Percentiles rank a stretch among this genome's conserved stretches.
phyloP scores from a whole-genome alignment of 2,888 invertebrate species.

The Cactoblastis cactorum region DNA sequence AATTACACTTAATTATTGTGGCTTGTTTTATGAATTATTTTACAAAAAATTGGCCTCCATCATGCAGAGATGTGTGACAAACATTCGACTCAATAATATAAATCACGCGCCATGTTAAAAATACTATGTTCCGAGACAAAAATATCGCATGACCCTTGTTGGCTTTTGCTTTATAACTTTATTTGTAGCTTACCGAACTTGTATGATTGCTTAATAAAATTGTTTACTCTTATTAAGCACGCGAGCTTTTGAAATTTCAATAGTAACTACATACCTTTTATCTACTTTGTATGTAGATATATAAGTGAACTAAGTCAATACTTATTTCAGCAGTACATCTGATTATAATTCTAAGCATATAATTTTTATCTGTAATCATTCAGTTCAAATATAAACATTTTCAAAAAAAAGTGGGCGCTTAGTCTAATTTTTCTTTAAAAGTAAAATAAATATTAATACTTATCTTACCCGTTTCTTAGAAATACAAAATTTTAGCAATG shows the following conservation, averaged over 20 bases:
- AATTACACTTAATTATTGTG: too few species aligned
- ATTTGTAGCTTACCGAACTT: slow-evolving; percentile 30
- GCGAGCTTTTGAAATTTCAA: slow-evolving; percentile 9
- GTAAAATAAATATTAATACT: too few species aligned
- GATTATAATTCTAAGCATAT: too few species aligned
- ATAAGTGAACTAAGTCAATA: background rate
- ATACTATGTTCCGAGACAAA: slow-evolving; percentile 63
- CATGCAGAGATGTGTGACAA: background rate
- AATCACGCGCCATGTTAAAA: slow-evolving; percentile 59
- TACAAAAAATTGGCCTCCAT: background rate
- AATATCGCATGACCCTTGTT: slow-evolving; percentile 56
- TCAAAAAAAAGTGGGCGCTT: too few species aligned
- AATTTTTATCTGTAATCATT: too few species aligned
- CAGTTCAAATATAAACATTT: too few species aligned
- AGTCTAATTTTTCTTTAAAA: too few species aligned
- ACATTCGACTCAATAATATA: slow-evolving; percentile 10
- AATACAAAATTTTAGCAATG: too few species aligned
- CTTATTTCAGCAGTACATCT: too few species aligned
- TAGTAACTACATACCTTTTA: background rate
- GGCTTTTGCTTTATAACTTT: slow-evolving; percentile 49
- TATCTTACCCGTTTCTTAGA: too few species aligned
- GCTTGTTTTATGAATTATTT: background rate
- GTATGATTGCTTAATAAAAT: slow-evolving; percentile 37
- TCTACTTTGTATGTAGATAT: background rate
- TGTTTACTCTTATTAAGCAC: slow-evolving; percentile 9